phyloP scores from a whole-genome alignment of 2,888 invertebrate species.

The Eupeodes latifasciatus region DNA sequence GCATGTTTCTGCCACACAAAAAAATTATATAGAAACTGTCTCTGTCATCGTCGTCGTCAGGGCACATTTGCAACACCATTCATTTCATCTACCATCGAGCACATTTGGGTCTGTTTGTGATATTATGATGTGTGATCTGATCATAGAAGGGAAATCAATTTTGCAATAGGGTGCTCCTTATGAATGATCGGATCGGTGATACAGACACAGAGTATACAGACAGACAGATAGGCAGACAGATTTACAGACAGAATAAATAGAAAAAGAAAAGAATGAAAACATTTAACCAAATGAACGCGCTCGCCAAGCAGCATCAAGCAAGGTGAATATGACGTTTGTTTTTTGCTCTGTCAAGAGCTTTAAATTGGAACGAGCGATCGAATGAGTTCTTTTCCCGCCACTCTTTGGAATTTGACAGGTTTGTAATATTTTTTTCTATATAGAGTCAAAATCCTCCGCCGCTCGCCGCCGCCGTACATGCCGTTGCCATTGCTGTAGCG shows the following conservation, averaged over 20 bases:
- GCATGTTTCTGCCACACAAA: slow-evolving; percentile 19
- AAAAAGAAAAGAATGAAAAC: neutral
- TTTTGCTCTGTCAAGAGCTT: slow-evolving; percentile 8
- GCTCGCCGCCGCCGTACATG: neutral
- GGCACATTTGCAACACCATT: slow-evolving; percentile 45
- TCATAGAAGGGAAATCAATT: slow-evolving; percentile 30
- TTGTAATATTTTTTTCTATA: neutral
- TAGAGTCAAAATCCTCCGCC: too few species aligned
- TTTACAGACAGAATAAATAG: neutral
- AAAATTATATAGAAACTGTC: neutral
- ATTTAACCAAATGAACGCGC: slow-evolving; percentile 8
- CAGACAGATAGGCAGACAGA: neutral
- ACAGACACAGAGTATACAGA: neutral
- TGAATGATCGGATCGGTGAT: neutral
- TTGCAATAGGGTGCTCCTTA: slow-evolving; percentile 29
- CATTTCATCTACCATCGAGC: slow-evolving; percentile 8
- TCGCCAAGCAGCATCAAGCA: neutral
- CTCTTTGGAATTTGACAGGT: slow-evolving; percentile 27
- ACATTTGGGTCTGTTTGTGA: neutral
- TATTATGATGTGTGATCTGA: neutral
- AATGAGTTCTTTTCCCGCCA: slow-evolving; percentile 8
- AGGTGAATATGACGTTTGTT: slow-evolving; percentile 35
- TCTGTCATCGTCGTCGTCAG: slow-evolving; percentile 8
- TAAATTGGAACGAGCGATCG: neutral
- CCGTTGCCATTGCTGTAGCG: neutral